Base-by-base conservation (phyloP, 1,140 invertebrate genomes). In the Drosophila neocordata region DNA sequence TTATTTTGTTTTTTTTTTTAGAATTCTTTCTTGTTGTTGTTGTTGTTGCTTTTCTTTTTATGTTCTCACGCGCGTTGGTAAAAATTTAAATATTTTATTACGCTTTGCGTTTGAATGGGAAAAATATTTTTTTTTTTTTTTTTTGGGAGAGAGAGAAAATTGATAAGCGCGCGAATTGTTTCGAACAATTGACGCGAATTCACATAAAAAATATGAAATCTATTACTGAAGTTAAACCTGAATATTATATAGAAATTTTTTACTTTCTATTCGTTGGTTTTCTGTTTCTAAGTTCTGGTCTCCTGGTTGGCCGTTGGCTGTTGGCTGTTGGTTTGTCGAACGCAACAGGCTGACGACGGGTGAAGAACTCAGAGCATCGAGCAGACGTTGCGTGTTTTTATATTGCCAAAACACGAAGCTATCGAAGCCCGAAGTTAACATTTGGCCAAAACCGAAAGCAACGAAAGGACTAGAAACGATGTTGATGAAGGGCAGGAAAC, bases 341-440 rank as follows among this genome's bases (percentile, higher is more conserved):
- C 85, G 89, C 89, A 90, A 90, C 89, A 90, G 89, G 89, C 89
- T 90, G 89, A 90, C 89, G 72, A 83, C 82, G 84, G 78, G 70
- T 71, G 69, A 79, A 87, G 76, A 79, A 90, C 89, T 90, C 89
- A 87, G 89, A 81, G 73, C 67, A 69, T 38, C 65, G 64, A 77
- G 53, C 66, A 66, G 61, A 65, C 61, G 58, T 62, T 64, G 65
- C 84, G 74, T 79, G 85, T 89, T 90, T 90, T 90, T 90, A 90
- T 90, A 90, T 87, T 81, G 63, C 66, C 65, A 69, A 53, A 56
- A 37, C 65, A 64, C 80, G 75, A 80, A 85, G 69, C 72, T 38
- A 69, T 51, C 55, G 66, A 24, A 24, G 2, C 38, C 37, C 53
- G 62, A 74, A 41, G 34, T 37, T 18, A 48, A 48, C 41, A 7